Conservation (phyloP, 2,113 vertebrate species). For the Hydrochoerus hydrochaeris region DNA sequence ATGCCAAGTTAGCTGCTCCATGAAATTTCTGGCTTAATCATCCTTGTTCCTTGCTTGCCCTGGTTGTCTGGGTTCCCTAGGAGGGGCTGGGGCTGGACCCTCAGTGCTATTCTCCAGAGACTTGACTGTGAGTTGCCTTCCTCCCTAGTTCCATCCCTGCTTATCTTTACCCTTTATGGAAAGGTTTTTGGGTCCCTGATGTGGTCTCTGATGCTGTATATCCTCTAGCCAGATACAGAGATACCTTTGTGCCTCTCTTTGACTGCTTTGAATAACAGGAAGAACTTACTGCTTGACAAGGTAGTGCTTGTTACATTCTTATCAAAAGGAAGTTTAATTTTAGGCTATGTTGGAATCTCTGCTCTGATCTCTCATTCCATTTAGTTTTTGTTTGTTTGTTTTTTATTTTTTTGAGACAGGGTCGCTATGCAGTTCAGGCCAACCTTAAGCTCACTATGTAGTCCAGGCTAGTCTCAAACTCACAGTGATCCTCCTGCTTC, state of each 20-base stretch:
- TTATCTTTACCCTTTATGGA: neutral
- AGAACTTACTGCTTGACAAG: neutral
- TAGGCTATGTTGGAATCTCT: constrained; percentile 17
- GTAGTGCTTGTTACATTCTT: neutral
- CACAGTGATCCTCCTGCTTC: neutral
- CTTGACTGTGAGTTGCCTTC: neutral
- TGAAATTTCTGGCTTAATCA: neutral
- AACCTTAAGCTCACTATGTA: neutral
- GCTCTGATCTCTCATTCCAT: neutral
- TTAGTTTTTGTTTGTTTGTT: neutral
- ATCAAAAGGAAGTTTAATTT: neutral
- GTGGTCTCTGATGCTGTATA: neutral
- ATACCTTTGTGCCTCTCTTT: neutral
- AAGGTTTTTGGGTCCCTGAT: neutral
- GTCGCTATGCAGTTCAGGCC: neutral
- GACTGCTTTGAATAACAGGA: neutral
- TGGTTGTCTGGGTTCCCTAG: neutral
- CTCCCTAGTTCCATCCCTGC: neutral
- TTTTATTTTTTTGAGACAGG: neutral
- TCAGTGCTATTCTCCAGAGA: neutral
- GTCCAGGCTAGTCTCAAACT: neutral
- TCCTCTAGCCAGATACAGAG: neutral
- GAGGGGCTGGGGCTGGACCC: neutral
- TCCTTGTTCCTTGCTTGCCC: neutral
- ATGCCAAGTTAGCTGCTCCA: neutral